Conservation (phyloP, 2,113 vertebrate genomes). For the Jacana jacana region DNA sequence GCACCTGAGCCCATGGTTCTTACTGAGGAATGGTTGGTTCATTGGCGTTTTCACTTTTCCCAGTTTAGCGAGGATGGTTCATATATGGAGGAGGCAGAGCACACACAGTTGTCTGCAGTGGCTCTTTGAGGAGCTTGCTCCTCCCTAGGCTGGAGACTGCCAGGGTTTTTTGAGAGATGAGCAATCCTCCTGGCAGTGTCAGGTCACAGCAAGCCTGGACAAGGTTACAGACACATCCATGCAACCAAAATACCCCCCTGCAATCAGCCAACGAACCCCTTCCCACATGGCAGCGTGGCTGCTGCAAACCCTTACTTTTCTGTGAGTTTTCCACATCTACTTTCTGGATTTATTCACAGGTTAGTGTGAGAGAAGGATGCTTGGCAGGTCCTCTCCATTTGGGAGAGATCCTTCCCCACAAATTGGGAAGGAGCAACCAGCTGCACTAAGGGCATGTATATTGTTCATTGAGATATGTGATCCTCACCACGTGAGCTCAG, state of each 20-base stretch:
- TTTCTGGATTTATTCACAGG: background rate
- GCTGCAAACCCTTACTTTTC: accelerated
- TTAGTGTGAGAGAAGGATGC: background rate
- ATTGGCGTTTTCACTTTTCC: background rate
- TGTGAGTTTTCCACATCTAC: background rate
- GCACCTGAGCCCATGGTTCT: background rate
- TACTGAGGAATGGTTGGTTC: background rate
- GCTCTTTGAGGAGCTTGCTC: background rate
- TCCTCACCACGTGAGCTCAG: too few relatives aligned
- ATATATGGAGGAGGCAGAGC: accelerated
- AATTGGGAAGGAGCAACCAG: background rate
- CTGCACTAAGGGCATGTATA: background rate
- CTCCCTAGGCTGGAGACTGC: background rate
- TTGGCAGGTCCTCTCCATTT: background rate
- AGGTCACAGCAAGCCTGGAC: background rate
- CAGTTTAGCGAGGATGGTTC: accelerated
- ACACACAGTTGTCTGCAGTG: accelerated
- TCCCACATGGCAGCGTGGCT: accelerated
- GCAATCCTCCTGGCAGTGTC: background rate
- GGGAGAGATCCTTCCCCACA: background rate
- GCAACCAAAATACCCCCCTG: background rate
- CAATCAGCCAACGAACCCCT: background rate
- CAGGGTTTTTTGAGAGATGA: background rate
- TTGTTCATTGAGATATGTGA: background rate
- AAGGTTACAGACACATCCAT: background rate